Evolutionary conservation across 53 echinoderm and acorn worm species (phyloP).

Genomic region (Henricia sp.): DNA sequence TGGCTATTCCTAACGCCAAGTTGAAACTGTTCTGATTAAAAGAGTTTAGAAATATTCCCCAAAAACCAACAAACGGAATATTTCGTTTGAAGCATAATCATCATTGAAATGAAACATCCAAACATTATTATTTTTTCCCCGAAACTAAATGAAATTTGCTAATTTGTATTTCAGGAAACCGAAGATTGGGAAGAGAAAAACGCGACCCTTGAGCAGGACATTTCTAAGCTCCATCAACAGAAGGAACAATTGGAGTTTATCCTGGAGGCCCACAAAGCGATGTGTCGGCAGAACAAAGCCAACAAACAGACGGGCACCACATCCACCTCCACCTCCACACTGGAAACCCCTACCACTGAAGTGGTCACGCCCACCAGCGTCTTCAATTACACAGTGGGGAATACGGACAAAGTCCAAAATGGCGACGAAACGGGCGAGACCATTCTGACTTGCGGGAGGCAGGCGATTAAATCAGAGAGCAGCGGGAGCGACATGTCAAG

Average conservation of each 20-base stretch:
- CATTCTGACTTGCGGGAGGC: constrained; percentile 45
- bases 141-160: no score
- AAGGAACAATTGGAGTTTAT: constrained; percentile 98
- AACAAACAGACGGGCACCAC: constrained; percentile 70
- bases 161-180: constrained; percentile 74
- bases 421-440: constrained; percentile 45
- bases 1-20: no score
- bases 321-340: constrained; percentile 58
- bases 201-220: constrained; percentile 87
- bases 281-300: constrained; percentile 85
- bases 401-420: constrained; percentile 43
- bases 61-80: no score
- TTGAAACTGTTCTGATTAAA: no score
- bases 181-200: constrained; percentile 99
- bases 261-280: constrained; percentile 95
- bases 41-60: no score
- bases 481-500: constrained; percentile 83
- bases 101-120: no score
- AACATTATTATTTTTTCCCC: not conserved
- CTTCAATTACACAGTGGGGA: constrained; percentile 70
- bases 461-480: constrained; percentile 41
- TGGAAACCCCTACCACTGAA: constrained; percentile 94
- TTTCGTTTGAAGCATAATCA: no score
- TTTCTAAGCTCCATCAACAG: constrained; percentile 94
- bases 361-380: constrained; percentile 96